Base-by-base conservation (phyloP, 2,113 vertebrate genomes). In the Python bivittatus region DNA sequence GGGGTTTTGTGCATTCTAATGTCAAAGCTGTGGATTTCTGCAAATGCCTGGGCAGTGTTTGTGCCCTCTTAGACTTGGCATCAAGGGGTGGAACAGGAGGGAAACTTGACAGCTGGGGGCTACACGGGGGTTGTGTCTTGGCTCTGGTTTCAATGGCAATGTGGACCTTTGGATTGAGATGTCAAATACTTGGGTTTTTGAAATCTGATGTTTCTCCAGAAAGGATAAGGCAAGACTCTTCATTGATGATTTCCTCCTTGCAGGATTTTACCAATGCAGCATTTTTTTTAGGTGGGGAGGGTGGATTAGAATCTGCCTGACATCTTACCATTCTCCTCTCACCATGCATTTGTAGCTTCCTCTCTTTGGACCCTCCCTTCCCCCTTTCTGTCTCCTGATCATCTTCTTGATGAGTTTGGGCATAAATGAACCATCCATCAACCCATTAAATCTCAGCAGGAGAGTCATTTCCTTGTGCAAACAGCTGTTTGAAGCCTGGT, bases 391-490 rank as follows among this genome's bases (percentile, higher is more conserved):
- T 33, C 58, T 86, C 54, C 60, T n/a, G 48, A 9, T 88, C 8
- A 42, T 86, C 90, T 83, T 93, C 42, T 64, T 90, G 79, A 53
- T 57, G 33, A 90, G 33, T 3, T 42, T 84, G 85, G 44, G 23
- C 9, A 52, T 88, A 72, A 94, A 86, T 1, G 79, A 64, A 38
- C 83, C 60, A 88, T 95, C 92, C 68, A 56, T 88, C 90, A 90
- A 93, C 89, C 61, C 44, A 57, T 84, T 92, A 90, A 94, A 52
- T 87, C 93, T 90, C 92, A 94, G 92, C 83, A 86, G 92, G 89
- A 92, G 88, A 60, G 15, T 27, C 25, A 20, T 90, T 90, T 58
- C 86, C 92, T 88, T 93, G 89, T 92, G 90, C 79, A 95, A 94
- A 93, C 10, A 89, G 42, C 85, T 90, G 6, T 52, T 86, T 56